A percentile compares a stretch with the other conserved stretches of the same genome.
Evolutionary conservation across 2,797 vertebrate genomes (phyloP).

Genomic region (Sternotherus odoratus): DNA sequence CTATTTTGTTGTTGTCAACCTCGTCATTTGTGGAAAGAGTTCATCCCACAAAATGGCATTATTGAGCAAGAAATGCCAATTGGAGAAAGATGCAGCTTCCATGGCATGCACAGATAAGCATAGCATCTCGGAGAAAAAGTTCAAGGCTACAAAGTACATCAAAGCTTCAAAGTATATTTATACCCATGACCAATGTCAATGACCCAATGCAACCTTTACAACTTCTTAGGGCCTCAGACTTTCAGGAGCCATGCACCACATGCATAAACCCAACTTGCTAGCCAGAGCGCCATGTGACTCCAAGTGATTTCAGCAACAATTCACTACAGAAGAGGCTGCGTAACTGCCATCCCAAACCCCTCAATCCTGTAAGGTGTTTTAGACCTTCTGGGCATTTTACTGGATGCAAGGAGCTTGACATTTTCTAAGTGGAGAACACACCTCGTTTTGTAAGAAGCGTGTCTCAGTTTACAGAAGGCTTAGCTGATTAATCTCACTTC

Average conservation of each 20-base stretch:
- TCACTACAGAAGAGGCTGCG: neutral
- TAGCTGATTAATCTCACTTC: neutral
- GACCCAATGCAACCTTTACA: neutral
- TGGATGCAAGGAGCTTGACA: neutral
- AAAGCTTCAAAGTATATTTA: neutral
- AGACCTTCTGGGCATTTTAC: neutral
- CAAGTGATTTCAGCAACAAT: neutral
- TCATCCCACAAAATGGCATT: fast-evolving
- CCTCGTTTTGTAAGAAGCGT: neutral
- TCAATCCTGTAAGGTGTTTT: neutral
- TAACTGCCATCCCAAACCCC: neutral
- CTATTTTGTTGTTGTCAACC: fast-evolving
- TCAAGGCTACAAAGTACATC: fast-evolving
- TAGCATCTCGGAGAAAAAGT: neutral
- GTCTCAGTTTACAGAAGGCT: neutral
- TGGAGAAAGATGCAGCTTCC: fast-evolving
- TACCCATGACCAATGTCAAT: neutral
- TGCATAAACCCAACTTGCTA: neutral
- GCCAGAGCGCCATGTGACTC: fast-evolving
- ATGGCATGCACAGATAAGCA: fast-evolving
- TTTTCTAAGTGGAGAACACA: fast-evolving
- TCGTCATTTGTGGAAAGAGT: neutral
- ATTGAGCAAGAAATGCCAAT: fast-evolving
- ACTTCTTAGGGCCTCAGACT: neutral
- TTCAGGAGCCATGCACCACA: neutral